Evolutionary conservation across 2,888 invertebrate genomes (phyloP).

Genomic region (Plusia festucae): DNA sequence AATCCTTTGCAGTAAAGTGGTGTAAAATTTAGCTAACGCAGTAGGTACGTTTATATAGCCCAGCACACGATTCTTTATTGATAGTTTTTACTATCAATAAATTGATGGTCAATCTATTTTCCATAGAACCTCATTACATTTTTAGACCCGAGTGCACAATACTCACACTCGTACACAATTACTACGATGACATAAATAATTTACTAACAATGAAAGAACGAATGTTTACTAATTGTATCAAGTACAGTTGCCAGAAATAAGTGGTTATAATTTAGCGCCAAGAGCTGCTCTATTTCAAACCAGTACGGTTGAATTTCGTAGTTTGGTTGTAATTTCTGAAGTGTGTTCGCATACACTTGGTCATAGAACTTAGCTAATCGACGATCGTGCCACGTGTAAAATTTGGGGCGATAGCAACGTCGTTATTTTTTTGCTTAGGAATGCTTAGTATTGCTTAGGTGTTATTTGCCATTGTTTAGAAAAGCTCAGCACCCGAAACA

Average conservation of each 20-base stretch:
- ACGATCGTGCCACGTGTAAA: conserved; percentile 46
- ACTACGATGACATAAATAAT: neutral
- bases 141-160: too few species aligned
- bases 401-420: conserved; percentile 26
- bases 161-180: neutral
- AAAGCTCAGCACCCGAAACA: conserved; percentile 35
- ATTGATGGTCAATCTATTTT: too few species aligned
- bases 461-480: conserved; percentile 67
- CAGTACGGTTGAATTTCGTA: neutral
- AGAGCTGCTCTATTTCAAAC: neutral
- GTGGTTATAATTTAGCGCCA: neutral
- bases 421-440: conserved; percentile 36
- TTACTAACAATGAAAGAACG: neutral
- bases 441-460: conserved; percentile 19
- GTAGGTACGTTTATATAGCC: too few species aligned
- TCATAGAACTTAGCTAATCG: neutral
- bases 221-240: neutral
- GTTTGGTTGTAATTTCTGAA: neutral
- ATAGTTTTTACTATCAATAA: too few species aligned
- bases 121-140: too few species aligned
- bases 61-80: too few species aligned
- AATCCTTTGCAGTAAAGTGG: too few species aligned
- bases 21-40: too few species aligned
- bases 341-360: conserved; percentile 12
- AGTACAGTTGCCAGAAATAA: neutral